phyloP scores from a whole-genome alignment of 2,888 invertebrate species.

The Zaprionus bogoriensis region DNA sequence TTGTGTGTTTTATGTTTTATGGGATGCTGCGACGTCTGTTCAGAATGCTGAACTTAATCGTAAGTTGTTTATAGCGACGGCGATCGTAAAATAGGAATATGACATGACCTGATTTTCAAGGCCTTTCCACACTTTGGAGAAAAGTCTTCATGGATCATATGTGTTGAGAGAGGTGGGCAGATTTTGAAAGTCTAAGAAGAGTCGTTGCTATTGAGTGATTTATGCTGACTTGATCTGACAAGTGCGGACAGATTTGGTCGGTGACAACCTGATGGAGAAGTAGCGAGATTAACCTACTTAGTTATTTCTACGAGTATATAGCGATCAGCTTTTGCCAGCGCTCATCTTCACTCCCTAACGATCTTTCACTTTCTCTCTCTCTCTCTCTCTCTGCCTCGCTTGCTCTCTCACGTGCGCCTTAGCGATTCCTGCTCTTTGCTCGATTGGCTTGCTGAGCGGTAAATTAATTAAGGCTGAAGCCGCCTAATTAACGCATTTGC shows the following conservation, averaged over 20 bases:
- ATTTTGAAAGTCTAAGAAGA: too few relatives aligned
- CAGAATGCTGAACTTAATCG: conserved; percentile 29
- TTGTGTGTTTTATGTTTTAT: conserved; percentile 51
- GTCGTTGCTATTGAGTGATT: too few relatives aligned
- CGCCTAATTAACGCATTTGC: conserved; percentile 34
- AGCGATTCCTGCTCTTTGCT: not conserved
- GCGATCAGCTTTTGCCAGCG: too few relatives aligned
- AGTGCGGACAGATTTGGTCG: too few relatives aligned
- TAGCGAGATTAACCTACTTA: too few relatives aligned
- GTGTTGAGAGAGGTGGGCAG: not conserved
- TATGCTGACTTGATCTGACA: too few relatives aligned
- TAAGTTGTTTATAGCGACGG: conserved; percentile 44
- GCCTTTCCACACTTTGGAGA: conserved; percentile 5
- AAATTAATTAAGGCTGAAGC: conserved; percentile 13
- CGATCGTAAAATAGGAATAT: conserved; percentile 38
- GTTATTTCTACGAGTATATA: too few relatives aligned
- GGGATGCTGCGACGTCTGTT: conserved; percentile 37
- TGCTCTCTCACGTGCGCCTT: not conserved
- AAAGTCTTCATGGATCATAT: not conserved
- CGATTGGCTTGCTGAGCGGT: not conserved
- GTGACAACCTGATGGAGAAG: too few relatives aligned
- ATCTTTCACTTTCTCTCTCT: not conserved
- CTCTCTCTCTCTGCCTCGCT: not conserved
- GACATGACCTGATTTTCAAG: conserved; percentile 45
- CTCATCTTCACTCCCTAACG: not conserved